A percentile compares a stretch with the other conserved stretches of the same genome.
Conservation (phyloP, 2,888 invertebrate genomes). For the Zeuzera pyrina region DNA sequence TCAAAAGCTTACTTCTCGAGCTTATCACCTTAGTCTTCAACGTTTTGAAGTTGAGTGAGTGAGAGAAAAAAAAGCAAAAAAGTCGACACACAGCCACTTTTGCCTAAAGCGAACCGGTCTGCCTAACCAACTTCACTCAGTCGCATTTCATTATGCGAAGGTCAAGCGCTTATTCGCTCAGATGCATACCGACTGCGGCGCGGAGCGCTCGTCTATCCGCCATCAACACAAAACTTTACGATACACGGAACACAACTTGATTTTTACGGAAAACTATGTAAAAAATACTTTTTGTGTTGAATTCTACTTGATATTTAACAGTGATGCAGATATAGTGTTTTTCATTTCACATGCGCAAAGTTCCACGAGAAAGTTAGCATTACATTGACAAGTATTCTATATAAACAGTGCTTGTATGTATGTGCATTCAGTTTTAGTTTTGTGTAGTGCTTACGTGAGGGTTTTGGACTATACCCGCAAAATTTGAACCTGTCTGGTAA, state of each 20-base stretch:
- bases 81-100: conserved; percentile 36
- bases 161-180: conserved; percentile 38
- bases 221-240: conserved; percentile 32
- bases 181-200: conserved; percentile 28
- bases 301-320: conserved; percentile 10
- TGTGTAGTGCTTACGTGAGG: conserved; percentile 39
- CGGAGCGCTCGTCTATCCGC: conserved; percentile 26
- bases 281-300: conserved; percentile 21
- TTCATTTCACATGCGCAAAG: conserved; percentile 15
- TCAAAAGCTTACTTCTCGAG: no score
- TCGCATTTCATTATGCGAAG: conserved; percentile 54
- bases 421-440: conserved; percentile 33
- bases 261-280: conserved; percentile 27
- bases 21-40: no score
- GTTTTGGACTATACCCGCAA: conserved; percentile 35
- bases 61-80: conserved; percentile 31
- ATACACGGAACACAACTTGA: conserved; percentile 26
- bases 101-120: conserved; percentile 63
- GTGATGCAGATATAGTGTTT: conserved; percentile 9
- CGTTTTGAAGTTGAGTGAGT: conserved; percentile 31
- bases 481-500: no score
- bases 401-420: conserved; percentile 33
- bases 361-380: conserved; percentile 40
- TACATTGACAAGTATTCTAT: conserved; percentile 35
- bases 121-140: conserved; percentile 46